phyloP scores from a whole-genome alignment of 2,113 vertebrate species.

The Callospermophilus lateralis region DNA sequence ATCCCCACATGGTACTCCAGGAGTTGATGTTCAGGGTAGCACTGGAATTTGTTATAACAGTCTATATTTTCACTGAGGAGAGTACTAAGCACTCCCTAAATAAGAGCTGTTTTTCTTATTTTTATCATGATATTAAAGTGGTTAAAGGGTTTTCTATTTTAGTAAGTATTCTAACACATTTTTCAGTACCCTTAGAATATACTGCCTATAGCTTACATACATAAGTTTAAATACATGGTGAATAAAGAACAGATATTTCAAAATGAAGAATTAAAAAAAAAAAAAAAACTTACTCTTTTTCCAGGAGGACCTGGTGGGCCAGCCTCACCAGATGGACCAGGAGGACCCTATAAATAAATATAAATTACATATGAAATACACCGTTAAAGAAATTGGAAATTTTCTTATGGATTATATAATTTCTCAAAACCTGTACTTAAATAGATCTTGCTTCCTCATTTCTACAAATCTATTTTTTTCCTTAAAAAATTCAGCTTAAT shows the following conservation, averaged over 20 bases:
- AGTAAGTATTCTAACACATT: not conserved
- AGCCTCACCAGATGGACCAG: constrained; percentile 98
- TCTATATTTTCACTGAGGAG: not conserved
- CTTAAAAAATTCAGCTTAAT: not conserved
- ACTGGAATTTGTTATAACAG: not conserved
- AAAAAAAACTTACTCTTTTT: constrained; percentile 94
- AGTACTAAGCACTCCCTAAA: not conserved
- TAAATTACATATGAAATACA: constrained; percentile 15
- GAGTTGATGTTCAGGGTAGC: not conserved
- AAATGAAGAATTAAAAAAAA: constrained; percentile 23
- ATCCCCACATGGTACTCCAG: too few species aligned
- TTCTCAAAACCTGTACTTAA: not conserved
- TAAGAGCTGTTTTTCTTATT: not conserved
- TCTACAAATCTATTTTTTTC: not conserved
- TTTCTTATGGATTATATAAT: not conserved
- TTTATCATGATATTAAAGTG: not conserved
- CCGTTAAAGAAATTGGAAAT: not conserved
- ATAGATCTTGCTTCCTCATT: not conserved
- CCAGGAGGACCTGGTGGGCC: constrained; percentile 98
- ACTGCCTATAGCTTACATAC: not conserved
- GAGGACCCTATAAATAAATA: constrained; percentile 91
- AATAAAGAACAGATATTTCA: not conserved
- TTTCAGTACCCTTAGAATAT: not conserved
- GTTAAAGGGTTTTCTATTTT: not conserved
- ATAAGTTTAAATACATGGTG: not conserved